A percentile compares a stretch with the other conserved stretches of the same genome.
These are phyloP conservation scores for Helogale parvula DNA, from an alignment of 2,113 vertebrate genomes.

Conservation along the genomic window DNA sequence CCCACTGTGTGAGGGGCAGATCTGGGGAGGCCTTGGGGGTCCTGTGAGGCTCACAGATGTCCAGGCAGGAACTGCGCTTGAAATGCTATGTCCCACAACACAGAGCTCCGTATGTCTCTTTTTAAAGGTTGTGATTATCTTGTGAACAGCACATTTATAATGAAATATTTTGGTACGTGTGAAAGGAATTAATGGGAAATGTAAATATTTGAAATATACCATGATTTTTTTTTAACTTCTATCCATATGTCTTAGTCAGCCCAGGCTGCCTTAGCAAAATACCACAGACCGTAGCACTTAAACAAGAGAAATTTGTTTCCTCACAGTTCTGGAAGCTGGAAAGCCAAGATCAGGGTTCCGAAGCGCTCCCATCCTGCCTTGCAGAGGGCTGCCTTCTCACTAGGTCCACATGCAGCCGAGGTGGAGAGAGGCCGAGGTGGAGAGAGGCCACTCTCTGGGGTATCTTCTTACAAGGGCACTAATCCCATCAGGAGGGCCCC, in stretches of 20 bases:
- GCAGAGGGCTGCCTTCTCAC: not conserved
- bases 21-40: not conserved
- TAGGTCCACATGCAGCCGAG: not conserved
- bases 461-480: not conserved
- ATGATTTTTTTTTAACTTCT: not conserved
- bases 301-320: not conserved
- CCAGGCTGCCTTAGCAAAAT: not conserved
- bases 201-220: not conserved
- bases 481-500: not conserved
- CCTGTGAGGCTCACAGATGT: not conserved
- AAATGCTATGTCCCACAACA: not conserved
- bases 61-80: not conserved
- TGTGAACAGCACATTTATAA: not conserved
- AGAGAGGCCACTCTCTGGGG: not conserved
- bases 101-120: not conserved
- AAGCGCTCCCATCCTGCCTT: not conserved
- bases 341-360: not conserved
- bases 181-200: conserved; percentile 4
- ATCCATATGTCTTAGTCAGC: not conserved
- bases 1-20: not conserved
- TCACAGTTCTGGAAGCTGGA: not conserved
- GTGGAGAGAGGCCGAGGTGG: not conserved
- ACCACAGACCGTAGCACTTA: not conserved
- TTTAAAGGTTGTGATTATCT: not conserved
- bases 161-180: not conserved